Evolutionary conservation across 2,888 invertebrate species (phyloP).

Genomic region (Alcis repandata): DNA sequence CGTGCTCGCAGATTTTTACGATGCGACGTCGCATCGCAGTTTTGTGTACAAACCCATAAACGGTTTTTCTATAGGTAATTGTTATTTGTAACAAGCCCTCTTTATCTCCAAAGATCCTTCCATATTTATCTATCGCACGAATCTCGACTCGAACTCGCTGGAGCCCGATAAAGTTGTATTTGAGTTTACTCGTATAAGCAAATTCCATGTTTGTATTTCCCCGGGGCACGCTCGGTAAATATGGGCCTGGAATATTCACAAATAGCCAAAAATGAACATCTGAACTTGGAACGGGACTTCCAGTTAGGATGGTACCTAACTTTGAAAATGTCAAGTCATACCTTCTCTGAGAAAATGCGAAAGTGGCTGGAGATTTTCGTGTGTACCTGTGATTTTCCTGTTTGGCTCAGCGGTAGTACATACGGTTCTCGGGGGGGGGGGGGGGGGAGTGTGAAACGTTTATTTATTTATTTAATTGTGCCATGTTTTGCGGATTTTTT

Average conservation of each 20-base stretch:
- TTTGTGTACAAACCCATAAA: too few relatives aligned
- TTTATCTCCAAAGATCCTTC: neutral
- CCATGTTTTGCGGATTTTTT: too few relatives aligned
- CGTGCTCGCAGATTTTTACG: too few relatives aligned
- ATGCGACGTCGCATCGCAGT: too few relatives aligned
- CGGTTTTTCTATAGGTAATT: too few relatives aligned
- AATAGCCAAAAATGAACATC: slow-evolving; percentile 28
- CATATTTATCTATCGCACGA: neutral
- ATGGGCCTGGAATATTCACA: slow-evolving; percentile 31
- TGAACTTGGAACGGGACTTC: neutral
- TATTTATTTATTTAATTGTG: too few relatives aligned
- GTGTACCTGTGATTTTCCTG: neutral
- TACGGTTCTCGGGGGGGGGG: too few relatives aligned
- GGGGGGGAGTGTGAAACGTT: too few relatives aligned
- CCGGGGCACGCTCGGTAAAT: slow-evolving; percentile 27
- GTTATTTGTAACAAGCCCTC: too few relatives aligned
- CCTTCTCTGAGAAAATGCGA: neutral
- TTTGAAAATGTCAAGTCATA: too few relatives aligned
- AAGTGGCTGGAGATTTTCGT: neutral
- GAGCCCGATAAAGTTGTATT: slow-evolving; percentile 21
- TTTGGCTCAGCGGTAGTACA: too few relatives aligned
- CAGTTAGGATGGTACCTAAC: neutral
- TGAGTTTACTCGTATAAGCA: slow-evolving; percentile 27
- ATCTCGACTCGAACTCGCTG: neutral
- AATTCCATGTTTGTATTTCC: slow-evolving; percentile 36